phyloP scores from a whole-genome alignment of 2,113 vertebrate species.

The Xenopus tropicalis region DNA sequence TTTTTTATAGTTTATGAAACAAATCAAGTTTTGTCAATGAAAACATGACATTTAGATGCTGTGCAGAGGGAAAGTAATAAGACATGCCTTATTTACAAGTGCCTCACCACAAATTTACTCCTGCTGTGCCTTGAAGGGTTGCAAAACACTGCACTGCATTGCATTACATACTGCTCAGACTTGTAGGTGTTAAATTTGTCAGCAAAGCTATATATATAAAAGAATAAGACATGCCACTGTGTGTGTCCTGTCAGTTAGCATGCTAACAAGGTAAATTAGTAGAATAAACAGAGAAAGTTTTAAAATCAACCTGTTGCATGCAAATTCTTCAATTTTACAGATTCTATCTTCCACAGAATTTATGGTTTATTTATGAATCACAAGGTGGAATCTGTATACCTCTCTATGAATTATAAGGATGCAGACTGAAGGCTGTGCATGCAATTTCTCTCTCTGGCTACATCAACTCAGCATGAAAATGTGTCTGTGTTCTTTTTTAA shows the following conservation, averaged over 20 bases:
- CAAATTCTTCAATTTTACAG: conserved; percentile 57
- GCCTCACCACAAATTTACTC: conserved; percentile 32
- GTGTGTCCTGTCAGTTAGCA: conserved; percentile 59
- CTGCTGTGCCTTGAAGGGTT: not conserved
- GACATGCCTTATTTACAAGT: conserved; percentile 56
- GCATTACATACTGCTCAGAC: not conserved
- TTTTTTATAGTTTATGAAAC: conserved; percentile 32
- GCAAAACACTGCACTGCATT: not conserved
- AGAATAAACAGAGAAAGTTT: conserved; percentile 58
- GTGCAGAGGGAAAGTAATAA: conserved; percentile 46
- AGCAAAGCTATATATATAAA: conserved; percentile 42
- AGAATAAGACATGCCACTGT: conserved; percentile 47
- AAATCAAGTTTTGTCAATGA: conserved; percentile 42
- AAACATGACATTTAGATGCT: conserved; percentile 45
- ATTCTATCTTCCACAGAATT: conserved; percentile 60
- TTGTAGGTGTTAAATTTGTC: conserved; percentile 19
- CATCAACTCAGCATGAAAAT: not conserved
- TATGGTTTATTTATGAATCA: conserved; percentile 52
- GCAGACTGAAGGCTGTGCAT: conserved; percentile 19
- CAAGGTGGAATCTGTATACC: conserved; percentile 20
- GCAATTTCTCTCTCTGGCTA: not conserved
- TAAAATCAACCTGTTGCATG: conserved; percentile 49
- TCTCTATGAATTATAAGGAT: conserved; percentile 18
- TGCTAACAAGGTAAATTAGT: conserved; percentile 65
- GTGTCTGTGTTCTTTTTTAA: not conserved